Conservation (phyloP, 2,113 vertebrate species). For the Ovis canadensis region DNA sequence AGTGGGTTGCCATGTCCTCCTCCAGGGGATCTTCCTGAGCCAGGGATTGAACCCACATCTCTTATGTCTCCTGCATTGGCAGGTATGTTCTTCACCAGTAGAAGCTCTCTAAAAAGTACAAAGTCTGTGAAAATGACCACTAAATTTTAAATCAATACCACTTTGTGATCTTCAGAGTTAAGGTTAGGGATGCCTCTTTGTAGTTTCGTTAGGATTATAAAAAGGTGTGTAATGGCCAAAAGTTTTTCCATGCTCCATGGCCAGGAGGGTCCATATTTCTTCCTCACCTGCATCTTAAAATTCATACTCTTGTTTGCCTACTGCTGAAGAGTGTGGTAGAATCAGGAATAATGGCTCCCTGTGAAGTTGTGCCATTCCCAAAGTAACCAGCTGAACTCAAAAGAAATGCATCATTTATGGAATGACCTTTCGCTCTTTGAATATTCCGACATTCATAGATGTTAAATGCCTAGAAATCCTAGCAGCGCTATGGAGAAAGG, state of each 20-base stretch:
- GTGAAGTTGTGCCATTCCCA: conserved; percentile 19
- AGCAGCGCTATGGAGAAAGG: background rate
- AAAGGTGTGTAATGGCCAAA: background rate
- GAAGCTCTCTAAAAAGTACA: background rate
- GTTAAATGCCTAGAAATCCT: conserved; percentile 4
- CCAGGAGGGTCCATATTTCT: background rate
- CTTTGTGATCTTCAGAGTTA: background rate
- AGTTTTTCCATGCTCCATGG: background rate
- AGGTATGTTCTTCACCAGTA: background rate
- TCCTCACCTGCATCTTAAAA: background rate
- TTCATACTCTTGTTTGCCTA: conserved; percentile 28
- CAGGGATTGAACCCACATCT: background rate
- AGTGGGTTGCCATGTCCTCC: background rate
- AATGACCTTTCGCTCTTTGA: conserved; percentile 33
- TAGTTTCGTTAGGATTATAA: background rate
- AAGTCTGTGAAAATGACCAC: background rate
- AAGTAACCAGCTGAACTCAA: conserved; percentile 26
- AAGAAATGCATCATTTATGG: conserved; percentile 52
- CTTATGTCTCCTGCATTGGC: background rate
- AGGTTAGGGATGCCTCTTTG: background rate
- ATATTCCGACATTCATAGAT: conserved; percentile 14
- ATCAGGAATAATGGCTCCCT: conserved; percentile 8
- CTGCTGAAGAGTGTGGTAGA: conserved; percentile 33
- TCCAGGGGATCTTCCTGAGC: background rate
- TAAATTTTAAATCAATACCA: background rate